Percentiles rank a stretch among this genome's conserved stretches.
Conservation (phyloP, 2,113 vertebrate genomes). For the Pelobates fuscus region DNA sequence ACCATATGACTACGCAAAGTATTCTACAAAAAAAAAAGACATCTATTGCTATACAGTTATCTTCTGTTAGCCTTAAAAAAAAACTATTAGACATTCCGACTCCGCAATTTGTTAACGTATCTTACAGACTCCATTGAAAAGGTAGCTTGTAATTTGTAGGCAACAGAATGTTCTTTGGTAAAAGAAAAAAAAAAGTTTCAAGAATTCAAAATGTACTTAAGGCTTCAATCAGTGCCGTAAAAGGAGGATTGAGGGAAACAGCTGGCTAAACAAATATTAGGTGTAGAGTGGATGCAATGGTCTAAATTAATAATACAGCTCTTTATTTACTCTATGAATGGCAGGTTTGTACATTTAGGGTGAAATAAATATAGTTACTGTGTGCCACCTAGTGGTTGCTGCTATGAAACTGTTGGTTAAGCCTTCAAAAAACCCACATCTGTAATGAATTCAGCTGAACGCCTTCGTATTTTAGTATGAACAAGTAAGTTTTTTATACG, state of each 20-base stretch:
- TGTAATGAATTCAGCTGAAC: slow-evolving; percentile 43
- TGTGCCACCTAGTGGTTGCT: slow-evolving; percentile 71
- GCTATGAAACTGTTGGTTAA: slow-evolving; percentile 8
- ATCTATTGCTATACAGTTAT: slow-evolving; percentile 55
- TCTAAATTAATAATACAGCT: slow-evolving; percentile 81
- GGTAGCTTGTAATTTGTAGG: slow-evolving; percentile 65
- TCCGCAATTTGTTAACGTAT: slow-evolving; percentile 60
- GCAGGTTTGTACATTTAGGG: slow-evolving; percentile 61
- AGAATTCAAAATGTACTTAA: slow-evolving; percentile 58
- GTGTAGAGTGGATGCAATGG: slow-evolving; percentile 63
- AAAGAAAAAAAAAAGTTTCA: slow-evolving; percentile 36
- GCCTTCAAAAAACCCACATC: slow-evolving; percentile 46
- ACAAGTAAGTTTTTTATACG: slow-evolving; percentile 30
- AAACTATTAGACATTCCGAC: slow-evolving; percentile 68
- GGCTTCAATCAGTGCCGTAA: slow-evolving; percentile 73
- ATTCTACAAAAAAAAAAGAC: too few species aligned
- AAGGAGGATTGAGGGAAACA: slow-evolving; percentile 77
- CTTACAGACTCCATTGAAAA: slow-evolving; percentile 63
- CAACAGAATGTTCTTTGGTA: slow-evolving; percentile 71
- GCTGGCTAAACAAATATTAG: slow-evolving; percentile 84
- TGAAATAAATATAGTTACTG: slow-evolving; percentile 54
- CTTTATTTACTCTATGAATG: slow-evolving; percentile 79
- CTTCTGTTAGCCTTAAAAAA: slow-evolving; percentile 63
- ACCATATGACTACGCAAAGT: too few species aligned
- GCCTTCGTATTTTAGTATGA: slow-evolving; percentile 19